Percentiles rank a stretch among this genome's conserved stretches.
Evolutionary conservation across 2,113 vertebrate species (phyloP).

Genomic region (Cygnus atratus): DNA sequence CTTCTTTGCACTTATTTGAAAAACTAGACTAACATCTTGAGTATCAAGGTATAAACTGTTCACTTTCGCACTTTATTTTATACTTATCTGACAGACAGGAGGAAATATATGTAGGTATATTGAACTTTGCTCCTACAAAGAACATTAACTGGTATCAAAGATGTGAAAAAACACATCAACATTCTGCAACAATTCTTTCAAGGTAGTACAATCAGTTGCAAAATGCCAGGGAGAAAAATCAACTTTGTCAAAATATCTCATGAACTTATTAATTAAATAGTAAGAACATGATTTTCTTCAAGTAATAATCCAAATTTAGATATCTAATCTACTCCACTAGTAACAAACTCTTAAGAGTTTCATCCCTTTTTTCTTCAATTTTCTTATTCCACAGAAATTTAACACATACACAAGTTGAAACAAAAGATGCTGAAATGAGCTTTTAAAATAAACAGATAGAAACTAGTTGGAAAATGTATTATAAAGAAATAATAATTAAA

Average conservation of each 20-base stretch:
- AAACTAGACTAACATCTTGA: background rate
- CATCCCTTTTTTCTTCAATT: background rate
- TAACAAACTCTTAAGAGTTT: background rate
- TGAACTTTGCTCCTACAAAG: background rate
- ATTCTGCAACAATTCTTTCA: background rate
- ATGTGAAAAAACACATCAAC: background rate
- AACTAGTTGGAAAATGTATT: background rate
- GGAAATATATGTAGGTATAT: background rate
- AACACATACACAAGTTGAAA: background rate
- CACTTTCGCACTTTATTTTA: background rate
- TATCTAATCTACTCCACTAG: background rate
- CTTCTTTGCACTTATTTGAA: background rate
- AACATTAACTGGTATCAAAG: background rate
- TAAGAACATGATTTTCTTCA: background rate
- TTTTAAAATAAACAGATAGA: background rate
- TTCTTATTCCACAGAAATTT: background rate
- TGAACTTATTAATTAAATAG: background rate
- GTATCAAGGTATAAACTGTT: background rate
- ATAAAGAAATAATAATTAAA: background rate
- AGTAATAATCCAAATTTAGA: background rate
- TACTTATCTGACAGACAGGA: background rate
- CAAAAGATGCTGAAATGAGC: background rate
- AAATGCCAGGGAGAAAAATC: background rate
- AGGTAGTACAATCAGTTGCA: background rate
- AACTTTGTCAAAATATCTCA: background rate